Conservation (phyloP, 2,113 vertebrate species). For the Cinclus mexicanus region DNA sequence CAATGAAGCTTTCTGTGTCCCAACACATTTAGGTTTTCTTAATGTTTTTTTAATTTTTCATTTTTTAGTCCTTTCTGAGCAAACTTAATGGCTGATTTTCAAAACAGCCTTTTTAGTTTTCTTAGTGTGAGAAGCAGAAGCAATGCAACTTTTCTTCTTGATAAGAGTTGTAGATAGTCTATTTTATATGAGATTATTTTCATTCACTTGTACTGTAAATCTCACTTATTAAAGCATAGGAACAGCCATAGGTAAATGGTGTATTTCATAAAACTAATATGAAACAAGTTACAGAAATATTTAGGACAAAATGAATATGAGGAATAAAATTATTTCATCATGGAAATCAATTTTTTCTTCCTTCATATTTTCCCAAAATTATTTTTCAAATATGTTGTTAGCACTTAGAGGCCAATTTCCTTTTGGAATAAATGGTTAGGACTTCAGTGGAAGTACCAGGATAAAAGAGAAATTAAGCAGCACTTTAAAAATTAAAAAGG, state of each 20-base stretch:
- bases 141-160: not conserved
- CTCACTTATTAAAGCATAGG: not conserved
- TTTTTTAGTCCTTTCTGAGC: not conserved
- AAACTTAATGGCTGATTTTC: not conserved
- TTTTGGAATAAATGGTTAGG: not conserved
- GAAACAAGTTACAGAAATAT: not conserved
- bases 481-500: not conserved
- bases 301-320: not conserved
- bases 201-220: not conserved
- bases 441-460: not conserved
- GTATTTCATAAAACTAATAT: not conserved
- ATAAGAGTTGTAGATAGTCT: not conserved
- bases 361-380: not conserved
- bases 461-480: not conserved
- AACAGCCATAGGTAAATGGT: not conserved
- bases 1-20: not conserved
- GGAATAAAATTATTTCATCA: not conserved
- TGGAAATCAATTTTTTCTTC: not conserved
- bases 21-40: not conserved
- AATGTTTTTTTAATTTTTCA: not conserved
- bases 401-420: not conserved
- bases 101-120: not conserved
- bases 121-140: not conserved
- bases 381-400: not conserved
- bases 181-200: not conserved